Evolutionary conservation across 2,888 invertebrate genomes (phyloP), one percentile per base, ranked within the genome.

Genomic region (Meganola albula): DNA sequence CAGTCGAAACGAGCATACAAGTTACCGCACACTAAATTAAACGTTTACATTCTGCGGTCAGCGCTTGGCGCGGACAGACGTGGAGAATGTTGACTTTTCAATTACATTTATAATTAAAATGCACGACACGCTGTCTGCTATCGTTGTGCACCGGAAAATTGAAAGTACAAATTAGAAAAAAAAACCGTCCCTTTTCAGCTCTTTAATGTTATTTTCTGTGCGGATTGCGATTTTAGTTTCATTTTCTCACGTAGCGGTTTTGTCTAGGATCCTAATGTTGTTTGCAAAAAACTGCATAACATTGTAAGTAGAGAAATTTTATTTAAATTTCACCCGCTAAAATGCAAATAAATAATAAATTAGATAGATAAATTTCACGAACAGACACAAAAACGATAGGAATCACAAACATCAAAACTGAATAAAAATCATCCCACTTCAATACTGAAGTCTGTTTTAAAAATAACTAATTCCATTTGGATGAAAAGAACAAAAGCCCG

Each of bases 51-150:
- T 71, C 58, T 61, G 59, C 36, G 59, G 57, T 31, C 45, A 34
- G 42, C 40, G 46, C 29, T 56, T 51, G 53, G 49, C 52, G 50
- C 34, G 50, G 31, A 33, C 57, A 58, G 59, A 63, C 64, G 52
- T 48, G 29, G 34, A 27, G 36, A 42, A 44, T 41, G 47, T 37
- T 42, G 53, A 55, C 50, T 49, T 64, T 65, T 66, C 67, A 70
- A 73, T 74, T 71, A 64, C 60, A 55, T 64, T 64, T 61, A 54
- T 64, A 74, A 74, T 71, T 71, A 71, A 70, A 71, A 68, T 59
- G 58, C 60, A 56, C 47, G 49, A 44, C 53, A 48, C 43, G 51
- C 53, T 44, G 46, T 54, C 48, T 41, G 47, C 40, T 47, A 48
- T 50, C 44, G 48, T 48, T 44, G 44, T 55, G 43, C 48, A 44